Percentiles rank a stretch among this genome's conserved stretches.
phyloP scores from a whole-genome alignment of 2,797 vertebrate species.

The Babyrousa celebensis region DNA sequence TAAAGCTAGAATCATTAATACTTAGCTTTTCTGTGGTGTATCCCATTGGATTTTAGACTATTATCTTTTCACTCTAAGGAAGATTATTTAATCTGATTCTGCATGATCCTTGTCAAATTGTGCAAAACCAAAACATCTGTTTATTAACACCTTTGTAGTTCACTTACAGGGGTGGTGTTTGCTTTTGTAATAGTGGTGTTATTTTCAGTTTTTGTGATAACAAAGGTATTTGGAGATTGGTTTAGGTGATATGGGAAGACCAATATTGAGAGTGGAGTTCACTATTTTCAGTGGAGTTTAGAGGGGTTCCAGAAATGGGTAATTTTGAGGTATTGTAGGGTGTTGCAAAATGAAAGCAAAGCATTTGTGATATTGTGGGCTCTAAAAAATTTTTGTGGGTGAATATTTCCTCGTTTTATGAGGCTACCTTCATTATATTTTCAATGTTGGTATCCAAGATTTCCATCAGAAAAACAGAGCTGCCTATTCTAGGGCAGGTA shows the following conservation, averaged over 20 bases:
- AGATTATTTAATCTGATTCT: conserved; percentile 16
- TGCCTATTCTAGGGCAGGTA: conserved; percentile 81
- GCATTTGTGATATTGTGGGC: conserved; percentile 50
- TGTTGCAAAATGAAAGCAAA: conserved; percentile 75
- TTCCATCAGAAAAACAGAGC: conserved; percentile 80
- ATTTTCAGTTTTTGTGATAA: conserved; percentile 50
- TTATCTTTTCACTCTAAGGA: conserved; percentile 37
- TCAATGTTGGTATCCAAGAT: conserved; percentile 79
- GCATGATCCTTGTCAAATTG: background rate
- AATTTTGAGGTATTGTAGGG: conserved; percentile 66
- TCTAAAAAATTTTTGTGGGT: conserved; percentile 67
- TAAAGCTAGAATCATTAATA: conserved; percentile 51
- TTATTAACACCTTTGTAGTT: conserved; percentile 31
- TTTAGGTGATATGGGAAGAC: background rate
- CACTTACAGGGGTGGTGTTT: background rate
- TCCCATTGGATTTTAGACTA: background rate
- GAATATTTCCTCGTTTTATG: conserved; percentile 79
- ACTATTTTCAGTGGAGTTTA: conserved; percentile 15
- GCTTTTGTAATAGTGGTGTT: background rate
- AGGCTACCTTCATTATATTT: conserved; percentile 69
- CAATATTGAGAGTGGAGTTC: background rate
- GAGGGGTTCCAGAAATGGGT: conserved; percentile 56
- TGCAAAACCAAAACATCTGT: conserved; percentile 45
- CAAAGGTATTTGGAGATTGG: conserved; percentile 2
- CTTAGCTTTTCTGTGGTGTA: conserved; percentile 13